A percentile compares a stretch with the other conserved stretches of the same genome.
Evolutionary conservation across 2,888 invertebrate species (phyloP).

Genomic region (Diplazon laetatorius): DNA sequence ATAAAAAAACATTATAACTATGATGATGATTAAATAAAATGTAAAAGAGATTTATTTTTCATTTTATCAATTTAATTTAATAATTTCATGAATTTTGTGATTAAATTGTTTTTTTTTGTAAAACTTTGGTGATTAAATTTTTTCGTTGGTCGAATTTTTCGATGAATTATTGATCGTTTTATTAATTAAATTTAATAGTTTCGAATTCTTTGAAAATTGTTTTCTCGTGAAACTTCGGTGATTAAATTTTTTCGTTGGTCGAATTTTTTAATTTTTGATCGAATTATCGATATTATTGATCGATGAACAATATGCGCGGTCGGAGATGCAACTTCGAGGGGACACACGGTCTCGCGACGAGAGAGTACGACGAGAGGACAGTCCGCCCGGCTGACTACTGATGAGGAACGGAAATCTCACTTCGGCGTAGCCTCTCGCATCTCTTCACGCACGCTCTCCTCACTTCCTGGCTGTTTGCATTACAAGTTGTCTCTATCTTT

Average conservation of each 20-base stretch:
- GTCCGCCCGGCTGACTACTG: slow-evolving; percentile 79
- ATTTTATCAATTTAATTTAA: too few species aligned
- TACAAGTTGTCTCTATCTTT: too few species aligned
- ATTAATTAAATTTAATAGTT: too few species aligned
- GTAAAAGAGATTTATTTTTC: too few species aligned
- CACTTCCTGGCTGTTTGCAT: slow-evolving; percentile 49
- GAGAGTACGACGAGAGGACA: slow-evolving; percentile 70
- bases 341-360: slow-evolving; percentile 25
- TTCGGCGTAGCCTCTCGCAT: slow-evolving; percentile 57
- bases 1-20: too few species aligned
- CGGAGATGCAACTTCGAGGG: slow-evolving; percentile 31
- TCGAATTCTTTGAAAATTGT: too few species aligned
- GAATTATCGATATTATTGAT: neutral
- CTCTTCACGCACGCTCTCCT: slow-evolving; percentile 67
- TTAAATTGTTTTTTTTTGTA: neutral
- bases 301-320: neutral
- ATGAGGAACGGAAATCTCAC: slow-evolving; percentile 77
- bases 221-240: neutral
- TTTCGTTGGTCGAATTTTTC: neutral
- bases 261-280: neutral
- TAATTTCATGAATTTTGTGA: too few species aligned
- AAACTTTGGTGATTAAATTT: neutral
- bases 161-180: too few species aligned
- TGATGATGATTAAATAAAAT: too few species aligned
- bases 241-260: neutral